These are phyloP conservation scores for Micromesistius poutassou DNA, from an alignment of 2,797 vertebrate species.

Conservation along the genomic window DNA sequence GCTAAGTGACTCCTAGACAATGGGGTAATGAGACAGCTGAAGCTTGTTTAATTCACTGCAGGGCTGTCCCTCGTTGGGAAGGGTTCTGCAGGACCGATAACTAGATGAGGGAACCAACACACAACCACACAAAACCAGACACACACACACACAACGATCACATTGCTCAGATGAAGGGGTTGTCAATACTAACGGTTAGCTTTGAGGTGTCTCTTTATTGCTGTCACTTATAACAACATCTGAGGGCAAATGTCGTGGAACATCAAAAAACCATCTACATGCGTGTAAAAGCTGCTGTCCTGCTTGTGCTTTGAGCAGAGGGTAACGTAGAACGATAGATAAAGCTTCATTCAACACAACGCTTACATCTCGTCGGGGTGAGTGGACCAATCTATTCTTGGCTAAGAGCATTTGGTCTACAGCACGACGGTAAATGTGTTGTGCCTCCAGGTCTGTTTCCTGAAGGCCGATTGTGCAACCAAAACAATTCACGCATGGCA, in stretches of 20 bases:
- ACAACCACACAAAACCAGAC: background rate
- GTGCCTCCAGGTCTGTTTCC: constrained; percentile 7
- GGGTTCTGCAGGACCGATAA: constrained; percentile 26
- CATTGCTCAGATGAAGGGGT: constrained; percentile 25
- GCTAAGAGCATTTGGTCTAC: background rate
- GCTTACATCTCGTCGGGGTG: background rate
- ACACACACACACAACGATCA: constrained; percentile 17
- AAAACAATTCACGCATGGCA: constrained; percentile 23
- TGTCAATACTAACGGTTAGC: constrained; percentile 38
- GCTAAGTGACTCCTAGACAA: constrained; percentile 59
- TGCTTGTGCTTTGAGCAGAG: constrained; percentile 29
- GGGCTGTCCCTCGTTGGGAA: constrained; percentile 38
- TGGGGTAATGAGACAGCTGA: constrained; percentile 48
- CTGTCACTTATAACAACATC: background rate
- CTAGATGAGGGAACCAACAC: constrained; percentile 19
- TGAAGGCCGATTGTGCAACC: constrained; percentile 11
- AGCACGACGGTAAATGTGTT: background rate
- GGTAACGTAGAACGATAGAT: constrained; percentile 6
- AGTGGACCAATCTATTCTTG: background rate
- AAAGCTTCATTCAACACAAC: constrained; percentile 8
- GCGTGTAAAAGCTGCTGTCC: constrained; percentile 9
- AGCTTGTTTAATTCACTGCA: constrained; percentile 49
- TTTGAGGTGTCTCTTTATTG: constrained; percentile 22
- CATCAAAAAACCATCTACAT: constrained; percentile 28
- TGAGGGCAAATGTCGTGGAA: constrained; percentile 28